Conservation (phyloP, 23 tunicate species). For the Ascidia mentula region DNA sequence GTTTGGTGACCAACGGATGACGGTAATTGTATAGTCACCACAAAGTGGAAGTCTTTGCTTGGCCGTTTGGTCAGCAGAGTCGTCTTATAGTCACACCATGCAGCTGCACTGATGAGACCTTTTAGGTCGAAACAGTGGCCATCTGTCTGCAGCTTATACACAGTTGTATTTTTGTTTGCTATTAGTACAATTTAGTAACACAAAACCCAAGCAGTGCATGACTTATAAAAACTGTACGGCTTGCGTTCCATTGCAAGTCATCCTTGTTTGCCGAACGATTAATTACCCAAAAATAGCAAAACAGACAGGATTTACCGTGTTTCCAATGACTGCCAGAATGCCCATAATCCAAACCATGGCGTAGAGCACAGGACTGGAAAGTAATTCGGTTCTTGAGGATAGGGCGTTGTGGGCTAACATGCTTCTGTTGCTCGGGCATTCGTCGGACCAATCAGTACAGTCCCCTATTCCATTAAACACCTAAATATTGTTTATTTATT, state of each 20-base stretch:
- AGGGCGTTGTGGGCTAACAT: background rate
- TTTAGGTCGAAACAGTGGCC: too few species aligned
- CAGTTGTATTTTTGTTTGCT: too few species aligned
- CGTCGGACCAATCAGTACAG: conserved; percentile 60
- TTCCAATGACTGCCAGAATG: conserved; percentile 50
- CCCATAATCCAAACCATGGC: conserved; percentile 78
- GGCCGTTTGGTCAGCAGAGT: too few species aligned
- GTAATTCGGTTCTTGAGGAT: conserved; percentile 14
- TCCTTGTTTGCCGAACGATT: background rate
- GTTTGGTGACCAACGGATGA: too few species aligned
- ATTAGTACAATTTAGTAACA: too few species aligned
- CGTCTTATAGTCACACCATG: too few species aligned
- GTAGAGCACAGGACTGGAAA: conserved; percentile 38
- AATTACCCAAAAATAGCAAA: background rate
- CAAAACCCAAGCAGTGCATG: too few species aligned
- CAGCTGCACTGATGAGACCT: too few species aligned
- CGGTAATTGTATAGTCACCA: too few species aligned
- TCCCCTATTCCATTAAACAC: conserved; percentile 33
- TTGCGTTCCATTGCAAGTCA: background rate
- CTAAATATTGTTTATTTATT: background rate
- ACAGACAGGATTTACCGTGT: conserved; percentile 48
- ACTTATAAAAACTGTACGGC: background rate
- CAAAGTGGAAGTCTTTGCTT: too few species aligned
- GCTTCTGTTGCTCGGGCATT: conserved; percentile 34
- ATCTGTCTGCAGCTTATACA: too few species aligned